These are phyloP conservation scores for Podarcis cretensis DNA, from an alignment of 2,113 vertebrate genomes.

Conservation along the genomic window DNA sequence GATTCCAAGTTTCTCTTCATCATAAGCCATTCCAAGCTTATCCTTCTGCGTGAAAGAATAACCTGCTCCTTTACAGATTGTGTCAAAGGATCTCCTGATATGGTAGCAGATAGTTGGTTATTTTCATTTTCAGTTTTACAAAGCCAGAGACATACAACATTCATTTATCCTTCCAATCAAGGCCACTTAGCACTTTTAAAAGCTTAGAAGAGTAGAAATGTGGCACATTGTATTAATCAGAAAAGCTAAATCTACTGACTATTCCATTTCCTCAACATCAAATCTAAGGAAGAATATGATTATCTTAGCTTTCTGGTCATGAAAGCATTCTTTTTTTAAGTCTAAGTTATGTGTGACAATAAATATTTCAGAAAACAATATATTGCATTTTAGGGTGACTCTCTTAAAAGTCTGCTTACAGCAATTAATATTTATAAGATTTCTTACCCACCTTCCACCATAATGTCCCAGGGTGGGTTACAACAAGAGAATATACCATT, in stretches of 20 bases:
- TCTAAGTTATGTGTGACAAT: no score
- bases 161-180: constrained; percentile 66
- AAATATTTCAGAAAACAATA: not conserved
- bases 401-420: not conserved
- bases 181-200: constrained; percentile 24
- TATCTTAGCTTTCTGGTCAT: constrained; percentile 6
- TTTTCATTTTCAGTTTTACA: constrained; percentile 36
- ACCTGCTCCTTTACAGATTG: constrained; percentile 32
- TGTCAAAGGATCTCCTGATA: constrained; percentile 48
- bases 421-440: not conserved
- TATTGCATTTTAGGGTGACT: not conserved
- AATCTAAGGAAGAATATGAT: constrained; percentile 8
- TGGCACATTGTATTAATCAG: constrained; percentile 21
- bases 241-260: constrained; percentile 51
- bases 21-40: constrained; percentile 37
- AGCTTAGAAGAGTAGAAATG: constrained; percentile 49
- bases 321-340: not conserved
- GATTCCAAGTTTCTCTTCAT: constrained; percentile 42
- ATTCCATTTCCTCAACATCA: constrained; percentile 26
- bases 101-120: constrained; percentile 56
- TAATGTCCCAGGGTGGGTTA: no score
- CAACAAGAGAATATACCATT: no score
- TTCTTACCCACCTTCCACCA: no score
- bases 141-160: constrained; percentile 18
- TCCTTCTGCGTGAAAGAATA: constrained; percentile 46